phyloP scores from a whole-genome alignment of 1,140 invertebrate genomes.

The Zaprionus taronus region DNA sequence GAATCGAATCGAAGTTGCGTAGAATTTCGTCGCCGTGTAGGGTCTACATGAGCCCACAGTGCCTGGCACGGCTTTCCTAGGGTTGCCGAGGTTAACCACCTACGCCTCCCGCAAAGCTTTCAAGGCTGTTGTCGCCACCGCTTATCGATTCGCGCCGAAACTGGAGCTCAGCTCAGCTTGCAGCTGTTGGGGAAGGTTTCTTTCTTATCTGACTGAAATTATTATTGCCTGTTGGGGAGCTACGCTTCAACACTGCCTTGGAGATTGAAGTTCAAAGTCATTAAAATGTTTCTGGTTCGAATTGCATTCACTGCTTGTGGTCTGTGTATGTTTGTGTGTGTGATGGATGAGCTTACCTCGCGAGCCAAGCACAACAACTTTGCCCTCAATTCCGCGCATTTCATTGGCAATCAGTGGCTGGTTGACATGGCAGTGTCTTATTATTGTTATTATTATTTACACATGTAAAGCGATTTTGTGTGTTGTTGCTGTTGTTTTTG shows the following conservation, averaged over 20 bases:
- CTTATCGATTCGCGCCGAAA: slow-evolving; percentile 45
- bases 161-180: slow-evolving; percentile 4
- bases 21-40: neutral
- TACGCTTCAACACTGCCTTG: slow-evolving; percentile 15
- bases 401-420: slow-evolving; percentile 56
- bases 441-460: neutral
- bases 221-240: neutral
- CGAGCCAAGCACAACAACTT: slow-evolving; percentile 92
- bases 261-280: slow-evolving; percentile 51
- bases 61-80: slow-evolving; percentile 8
- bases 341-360: slow-evolving; percentile 87
- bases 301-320: neutral
- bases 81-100: neutral
- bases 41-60: neutral
- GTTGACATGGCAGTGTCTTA: slow-evolving; percentile 44
- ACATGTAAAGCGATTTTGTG: slow-evolving; percentile 1
- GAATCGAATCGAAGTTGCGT: neutral
- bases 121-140: slow-evolving; percentile 10
- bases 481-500: slow-evolving; percentile 14
- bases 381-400: slow-evolving; percentile 91
- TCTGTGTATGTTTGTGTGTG: neutral
- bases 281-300: slow-evolving; percentile 26
- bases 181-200: neutral
- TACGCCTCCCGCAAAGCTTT: slow-evolving; percentile 7
- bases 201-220: slow-evolving; percentile 24